Base-by-base conservation (phyloP, 2,113 vertebrate genomes). In the Neomonachus schauinslandi region DNA sequence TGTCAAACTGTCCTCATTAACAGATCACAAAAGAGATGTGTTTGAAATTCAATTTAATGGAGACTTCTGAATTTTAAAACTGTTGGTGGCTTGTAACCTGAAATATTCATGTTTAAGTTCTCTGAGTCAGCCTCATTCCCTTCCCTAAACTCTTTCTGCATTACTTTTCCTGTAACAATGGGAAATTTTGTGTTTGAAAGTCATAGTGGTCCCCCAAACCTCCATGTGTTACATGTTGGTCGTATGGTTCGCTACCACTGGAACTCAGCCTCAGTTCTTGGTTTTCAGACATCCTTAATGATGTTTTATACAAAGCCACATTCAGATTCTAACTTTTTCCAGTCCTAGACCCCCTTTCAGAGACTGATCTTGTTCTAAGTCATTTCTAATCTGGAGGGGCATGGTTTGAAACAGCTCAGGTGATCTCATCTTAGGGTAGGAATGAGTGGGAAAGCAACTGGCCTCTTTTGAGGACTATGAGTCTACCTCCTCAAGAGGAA, bases 1-100 rank as follows among this genome's bases (percentile, higher is more conserved):
- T 98, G 98, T 98, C 98, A 98, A 97, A 98, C 84, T 96, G 96
- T 98, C 96, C 97, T 98, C 97, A 96, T 98, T 98, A 98, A 89
- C 94, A 94, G 95, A 98, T 98, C 97, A 97, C 7, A 21, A 94
- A 96, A 77, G 92, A 96, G 85, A 96, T 88, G 94, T 93, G 88
- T 93, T 98, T 96, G 97, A 97, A 96, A 98, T 97, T 97, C 81
- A 94, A 74, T 96, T 95, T 97, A 90, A 95, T 85, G 95, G 90
- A 98, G 91, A 92, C 81, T 94, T 65, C 87, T 77, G 96, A 96
- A 96, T 96, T 93, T 98, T 97, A 69, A 87, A 98, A 89, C 90
- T 96, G 88, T 88, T 74, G 77, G 22, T 2, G 26, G 86, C 87
- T 94, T 94, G 71, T 94, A 96, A 81, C 88, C 95, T 91, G 89